A percentile compares a stretch with the other conserved stretches of the same genome.
Evolutionary conservation across 2,797 vertebrate genomes (phyloP).

Genomic region (Salmo trutta): DNA sequence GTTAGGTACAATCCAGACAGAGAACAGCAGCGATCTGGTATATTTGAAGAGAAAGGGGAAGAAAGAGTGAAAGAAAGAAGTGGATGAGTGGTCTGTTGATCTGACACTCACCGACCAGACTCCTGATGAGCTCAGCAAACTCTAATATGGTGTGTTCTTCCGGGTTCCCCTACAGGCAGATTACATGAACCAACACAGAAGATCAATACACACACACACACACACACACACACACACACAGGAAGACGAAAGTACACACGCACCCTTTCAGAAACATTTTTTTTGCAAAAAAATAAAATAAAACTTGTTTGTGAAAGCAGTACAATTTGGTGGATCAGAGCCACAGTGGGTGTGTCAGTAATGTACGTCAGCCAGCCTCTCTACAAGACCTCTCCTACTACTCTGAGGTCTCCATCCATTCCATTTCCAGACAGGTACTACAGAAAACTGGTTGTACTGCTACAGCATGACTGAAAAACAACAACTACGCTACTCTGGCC

Average conservation of each 20-base stretch:
- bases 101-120: constrained; percentile 87
- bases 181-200: neutral
- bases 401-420: no score
- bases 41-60: neutral
- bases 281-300: neutral
- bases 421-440: no score
- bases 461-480: no score
- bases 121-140: constrained; percentile 97
- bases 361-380: neutral
- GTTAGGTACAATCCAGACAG: neutral
- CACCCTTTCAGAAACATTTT: neutral
- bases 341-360: neutral
- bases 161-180: constrained; percentile 88
- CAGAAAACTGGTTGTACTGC: no score
- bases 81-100: neutral
- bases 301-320: neutral
- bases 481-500: no score
- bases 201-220: neutral
- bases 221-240: neutral
- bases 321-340: neutral
- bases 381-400: no score
- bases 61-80: neutral
- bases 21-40: neutral
- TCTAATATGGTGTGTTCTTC: constrained; percentile 97
- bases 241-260: neutral